Conservation (phyloP, 2,888 invertebrate genomes). For the Agonum fuliginosum region DNA sequence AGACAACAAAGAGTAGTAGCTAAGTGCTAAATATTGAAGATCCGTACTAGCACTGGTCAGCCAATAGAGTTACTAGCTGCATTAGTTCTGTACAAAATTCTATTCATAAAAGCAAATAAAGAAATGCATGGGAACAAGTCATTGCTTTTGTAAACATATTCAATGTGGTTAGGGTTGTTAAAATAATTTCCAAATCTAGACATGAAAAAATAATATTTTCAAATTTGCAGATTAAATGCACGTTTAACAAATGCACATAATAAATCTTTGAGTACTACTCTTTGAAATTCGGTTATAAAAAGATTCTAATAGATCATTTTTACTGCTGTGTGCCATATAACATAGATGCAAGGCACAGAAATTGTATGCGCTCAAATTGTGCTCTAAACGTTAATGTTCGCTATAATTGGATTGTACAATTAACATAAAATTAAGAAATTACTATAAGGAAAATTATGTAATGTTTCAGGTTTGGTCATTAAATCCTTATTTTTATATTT, state of each 20-base stretch:
- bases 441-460: constrained; percentile 57
- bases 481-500: constrained; percentile 61
- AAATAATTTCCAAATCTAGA: constrained; percentile 55
- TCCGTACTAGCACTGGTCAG: constrained; percentile 1
- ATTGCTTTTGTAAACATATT: constrained; percentile 51
- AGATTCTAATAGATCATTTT: constrained; percentile 9
- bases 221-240: constrained; percentile 7
- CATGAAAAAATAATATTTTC: constrained; percentile 19
- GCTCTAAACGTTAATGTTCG: constrained; percentile 57
- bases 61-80: constrained; percentile 24
- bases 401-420: constrained; percentile 56
- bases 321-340: constrained; percentile 56
- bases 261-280: constrained; percentile 46
- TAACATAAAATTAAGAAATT: constrained; percentile 53
- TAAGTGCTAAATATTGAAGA: constrained; percentile 20
- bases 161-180: constrained; percentile 54
- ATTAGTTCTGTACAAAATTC: constrained; percentile 44
- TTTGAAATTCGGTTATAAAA: constrained; percentile 34
- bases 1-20: constrained; percentile 44
- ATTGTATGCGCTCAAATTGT: constrained; percentile 58
- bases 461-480: constrained; percentile 60
- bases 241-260: constrained; percentile 32
- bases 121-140: constrained; percentile 52
- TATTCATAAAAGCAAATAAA: constrained; percentile 27
- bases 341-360: constrained; percentile 54